Base-by-base conservation (phyloP, 2,797 vertebrate species). In the Anolis apletophallus region DNA sequence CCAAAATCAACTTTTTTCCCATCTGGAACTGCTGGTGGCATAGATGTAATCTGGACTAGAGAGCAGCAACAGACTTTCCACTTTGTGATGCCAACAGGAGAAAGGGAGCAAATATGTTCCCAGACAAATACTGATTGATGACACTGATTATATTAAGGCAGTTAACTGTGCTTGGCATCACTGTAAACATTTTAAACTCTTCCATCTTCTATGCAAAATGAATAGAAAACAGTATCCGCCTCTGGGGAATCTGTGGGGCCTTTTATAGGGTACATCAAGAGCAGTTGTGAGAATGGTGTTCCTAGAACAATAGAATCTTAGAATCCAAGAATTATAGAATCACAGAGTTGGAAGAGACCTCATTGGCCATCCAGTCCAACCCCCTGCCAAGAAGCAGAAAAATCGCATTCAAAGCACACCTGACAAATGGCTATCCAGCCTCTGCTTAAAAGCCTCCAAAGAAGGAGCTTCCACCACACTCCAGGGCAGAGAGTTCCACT, bases 11-110 rank as follows among this genome's bases (percentile, higher is more conserved):
- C 68, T 79, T 80, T 32, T 34, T 80, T 61, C 61, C 64, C 86
- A 84, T 84, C 81, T 87, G 81, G 86, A 84, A 50, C 57, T 61
- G 67, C 81, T 52, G 8, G 75, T 83, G 86, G 81, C 75, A 67
- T 79, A 36, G n/a, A 84, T 87, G 68, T 23, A 84, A 73, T 73
- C 67, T 80, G 32, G 57, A 68, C 64, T 79, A 52, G 10, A 40
- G 46, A 80, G 34, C 68, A 80, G 34, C 68, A 80, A 23, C 55
- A 87, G 80, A 87, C 76, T 87, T 87, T 87, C 86, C 86, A 87
- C 81, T 55, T 84, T 74, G 81, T 84, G 32, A 84, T 87, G 86
- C 86, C 86, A 87, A 87, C 68, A 80, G 11, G 55, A 82, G 52
- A 40, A 87, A 13, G 73, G 79, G 75, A 79, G 84, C 67, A 84